Evolutionary conservation across 2,113 vertebrate genomes (phyloP), one percentile per base, ranked within the genome.

Genomic region (Phainopepla nitens): DNA sequence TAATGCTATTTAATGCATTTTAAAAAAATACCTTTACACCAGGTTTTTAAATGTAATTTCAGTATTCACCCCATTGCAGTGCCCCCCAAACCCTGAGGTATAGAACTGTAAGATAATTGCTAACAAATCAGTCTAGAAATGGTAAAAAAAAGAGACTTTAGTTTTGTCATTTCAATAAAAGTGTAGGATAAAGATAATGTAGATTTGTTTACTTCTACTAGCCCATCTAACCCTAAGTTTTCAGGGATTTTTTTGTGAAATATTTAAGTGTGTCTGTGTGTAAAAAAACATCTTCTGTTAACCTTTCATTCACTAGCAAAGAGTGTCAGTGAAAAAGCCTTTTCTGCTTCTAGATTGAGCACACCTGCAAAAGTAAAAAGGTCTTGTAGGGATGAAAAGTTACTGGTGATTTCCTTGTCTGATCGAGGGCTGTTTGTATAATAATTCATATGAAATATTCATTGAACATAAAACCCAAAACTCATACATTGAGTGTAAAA

Each of bases 1-100:
- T 25, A 28, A 16, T 22, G 1, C 1, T 42, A 31, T 4, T 1
- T 10, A 42, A 29, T 24, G 15, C 4, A 9, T 15, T n/a, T 73
- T 39, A 24, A 45, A 24, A 58, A 61, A 51, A 11, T 36, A 42
- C 17, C 2, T 75, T 75, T 27, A 20, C 11, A 47, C 7, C 3
- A 31, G 10, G 2, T 31, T 49, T 56, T 70, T 16, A 44, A 65
- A 39, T 33, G 23, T 13, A 65, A 7, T 76, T 91, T 68, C 17
- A 33, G 5, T 62, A 42, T 21, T 23, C 2, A 2, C 3, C 9
- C 5, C 8, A 57, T 10, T 87, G 10, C 29, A n/a, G 11, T 27
- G 4, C 6, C 18, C 1, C 4, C 22, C 41, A 42, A 80, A 41
- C 6, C 27, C 20, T 3, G 6, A 45, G 5, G 10, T 45, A 35